These are phyloP conservation scores for Melieria crassipennis DNA, from an alignment of 2,888 invertebrate genomes.

Conservation along the genomic window DNA sequence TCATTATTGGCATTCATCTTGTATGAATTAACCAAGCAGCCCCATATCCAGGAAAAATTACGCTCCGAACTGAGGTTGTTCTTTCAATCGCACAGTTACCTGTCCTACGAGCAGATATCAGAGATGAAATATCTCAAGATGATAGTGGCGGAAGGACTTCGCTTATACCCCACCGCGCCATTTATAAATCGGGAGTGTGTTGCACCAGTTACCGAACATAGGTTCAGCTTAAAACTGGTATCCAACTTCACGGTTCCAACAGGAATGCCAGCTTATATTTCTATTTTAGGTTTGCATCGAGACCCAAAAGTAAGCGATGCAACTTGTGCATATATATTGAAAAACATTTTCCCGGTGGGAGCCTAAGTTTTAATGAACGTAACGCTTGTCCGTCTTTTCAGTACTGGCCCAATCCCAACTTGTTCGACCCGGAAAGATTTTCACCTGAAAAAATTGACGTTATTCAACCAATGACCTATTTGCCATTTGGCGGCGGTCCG, in stretches of 20 bases:
- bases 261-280: constrained; percentile 61
- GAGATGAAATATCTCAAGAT: constrained; percentile 64
- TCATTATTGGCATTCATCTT: constrained; percentile 64
- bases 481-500: constrained; percentile 62
- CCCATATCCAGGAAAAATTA: constrained; percentile 60
- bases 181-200: constrained; percentile 61
- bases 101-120: constrained; percentile 61
- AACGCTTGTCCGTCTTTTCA: constrained; percentile 35
- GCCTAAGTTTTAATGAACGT: too few species aligned
- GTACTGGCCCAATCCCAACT: constrained; percentile 58
- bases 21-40: constrained; percentile 63
- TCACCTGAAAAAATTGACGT: constrained; percentile 40
- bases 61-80: constrained; percentile 58
- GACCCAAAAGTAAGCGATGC: constrained; percentile 53
- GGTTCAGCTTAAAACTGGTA: constrained; percentile 53
- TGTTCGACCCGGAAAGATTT: constrained; percentile 61
- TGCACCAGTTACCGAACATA: constrained; percentile 17
- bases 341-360: too few species aligned
- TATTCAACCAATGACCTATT: constrained; percentile 54
- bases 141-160: constrained; percentile 60
- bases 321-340: too few species aligned
- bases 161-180: constrained; percentile 61
- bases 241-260: constrained; percentile 52
- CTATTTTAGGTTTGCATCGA: constrained; percentile 58
- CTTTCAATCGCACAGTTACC: constrained; percentile 44